Base-by-base conservation (phyloP, 2,888 invertebrate species). In the Dastarcus helophoroides region DNA sequence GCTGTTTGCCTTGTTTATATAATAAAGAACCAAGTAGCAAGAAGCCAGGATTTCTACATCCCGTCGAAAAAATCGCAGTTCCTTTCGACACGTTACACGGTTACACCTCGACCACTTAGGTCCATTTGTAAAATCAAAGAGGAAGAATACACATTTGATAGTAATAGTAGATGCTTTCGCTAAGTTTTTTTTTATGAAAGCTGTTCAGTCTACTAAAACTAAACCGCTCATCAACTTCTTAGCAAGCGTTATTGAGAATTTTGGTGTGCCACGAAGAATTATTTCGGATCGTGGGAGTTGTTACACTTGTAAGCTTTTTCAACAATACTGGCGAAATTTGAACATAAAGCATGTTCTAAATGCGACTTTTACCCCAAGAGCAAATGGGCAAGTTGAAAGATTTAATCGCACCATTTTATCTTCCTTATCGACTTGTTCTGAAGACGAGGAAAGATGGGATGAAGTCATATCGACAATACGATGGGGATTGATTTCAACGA, bases 1-100 rank as follows among this genome's bases (percentile, higher is more conserved):
- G 42, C 16, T 50, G 51, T 29, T 14, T 54, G 4, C 40, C 41
- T 17, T 50, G 50, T 29, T 33, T 40, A 29, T 51, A 51, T 35
- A 44, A 40, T 31, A 53, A 53, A 43, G 42, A 38, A 16, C 38
- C 38, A 21, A 26, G 40, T 33, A 35, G 37, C 3, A 38, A 37
- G 22, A 21, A 51, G 0, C n/a, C 25, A 42, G 4, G 46, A 32
- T 4, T 37, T 13, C 15, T 53, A 15, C 28, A 46, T 17, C 39
- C 38, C 3, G 42, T 43, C 10, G 32, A 39, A 23, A 48, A 48
- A 24, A 26, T 25, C 2, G 6, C 37, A 2, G 23, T 29, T 8
- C 48, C 46, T 4, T 35, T 48, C 32, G 25, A 46, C 23, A 48
- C 41, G 4, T 5, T 45, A 2, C n/a, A n/a, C n/a, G n/a, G n/a